phyloP scores from a whole-genome alignment of 1,140 invertebrate species.

The Drosophila ohnishii region DNA sequence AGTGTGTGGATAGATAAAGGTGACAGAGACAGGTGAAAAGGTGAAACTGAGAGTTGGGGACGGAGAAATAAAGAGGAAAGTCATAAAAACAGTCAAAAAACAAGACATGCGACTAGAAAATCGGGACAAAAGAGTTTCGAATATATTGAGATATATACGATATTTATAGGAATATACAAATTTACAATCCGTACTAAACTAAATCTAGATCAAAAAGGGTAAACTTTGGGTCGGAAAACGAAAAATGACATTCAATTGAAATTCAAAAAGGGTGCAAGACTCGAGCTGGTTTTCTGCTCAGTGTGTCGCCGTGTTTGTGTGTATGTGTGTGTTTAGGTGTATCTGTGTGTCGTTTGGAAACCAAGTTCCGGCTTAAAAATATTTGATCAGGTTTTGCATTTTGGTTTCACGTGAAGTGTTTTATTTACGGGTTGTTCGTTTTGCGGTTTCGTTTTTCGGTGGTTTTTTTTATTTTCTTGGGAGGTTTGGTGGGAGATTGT shows the following conservation, averaged over 20 bases:
- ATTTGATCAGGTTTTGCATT: conserved; percentile 47
- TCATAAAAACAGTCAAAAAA: conserved; percentile 46
- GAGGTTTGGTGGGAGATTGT: conserved; percentile 13
- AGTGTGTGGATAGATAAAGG: conserved; percentile 24
- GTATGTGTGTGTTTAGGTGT: conserved; percentile 30
- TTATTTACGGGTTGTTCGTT: conserved; percentile 35
- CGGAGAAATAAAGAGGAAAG: conserved; percentile 11
- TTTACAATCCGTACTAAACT: conserved; percentile 41
- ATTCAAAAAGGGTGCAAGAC: conserved; percentile 34
- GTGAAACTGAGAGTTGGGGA: conserved; percentile 4
- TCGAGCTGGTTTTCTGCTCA: conserved; percentile 31
- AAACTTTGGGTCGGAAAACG: conserved; percentile 37
- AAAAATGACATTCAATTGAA: conserved; percentile 47
- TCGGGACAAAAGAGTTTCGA: conserved; percentile 44
- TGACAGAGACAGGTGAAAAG: conserved; percentile 22
- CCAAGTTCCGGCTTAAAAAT: conserved; percentile 32
- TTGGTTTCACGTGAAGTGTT: conserved; percentile 39
- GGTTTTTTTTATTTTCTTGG: conserved; percentile 13
- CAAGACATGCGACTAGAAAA: conserved; percentile 46
- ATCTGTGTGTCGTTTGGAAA: conserved; percentile 42
- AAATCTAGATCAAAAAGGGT: conserved; percentile 46
- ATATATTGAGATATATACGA: conserved; percentile 22
- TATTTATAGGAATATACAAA: conserved; percentile 40
- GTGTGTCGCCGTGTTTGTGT: conserved; percentile 25
- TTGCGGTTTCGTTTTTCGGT: conserved; percentile 39